Conservation (phyloP, 2,888 invertebrate species). For the Oscheius sp. region DNA sequence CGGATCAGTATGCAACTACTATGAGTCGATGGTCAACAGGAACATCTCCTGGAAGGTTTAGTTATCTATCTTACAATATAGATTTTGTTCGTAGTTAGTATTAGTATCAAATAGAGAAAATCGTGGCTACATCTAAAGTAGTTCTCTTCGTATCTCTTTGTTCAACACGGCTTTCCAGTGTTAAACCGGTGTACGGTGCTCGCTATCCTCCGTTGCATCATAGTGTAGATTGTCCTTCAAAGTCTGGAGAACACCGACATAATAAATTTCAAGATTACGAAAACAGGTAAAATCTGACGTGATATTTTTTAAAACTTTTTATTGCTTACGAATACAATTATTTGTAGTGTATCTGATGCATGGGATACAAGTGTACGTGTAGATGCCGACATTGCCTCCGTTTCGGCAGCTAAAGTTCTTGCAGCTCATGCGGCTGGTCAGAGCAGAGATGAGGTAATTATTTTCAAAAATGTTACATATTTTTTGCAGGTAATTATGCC, state of each 20-base stretch:
- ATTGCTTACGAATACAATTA: background rate
- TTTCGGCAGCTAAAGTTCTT: slow-evolving; percentile 67
- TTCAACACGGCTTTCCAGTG: slow-evolving; percentile 51
- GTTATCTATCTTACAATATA: background rate
- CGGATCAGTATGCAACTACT: slow-evolving; percentile 10
- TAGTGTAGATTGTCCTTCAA: slow-evolving; percentile 40
- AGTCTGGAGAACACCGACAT: slow-evolving; percentile 43
- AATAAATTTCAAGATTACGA: slow-evolving; percentile 70
- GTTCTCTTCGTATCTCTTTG: slow-evolving; percentile 8
- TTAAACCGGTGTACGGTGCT: slow-evolving; percentile 72
- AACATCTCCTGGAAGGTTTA: slow-evolving; percentile 57
- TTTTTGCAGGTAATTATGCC: slow-evolving; percentile 64
- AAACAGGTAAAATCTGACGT: slow-evolving; percentile 59
- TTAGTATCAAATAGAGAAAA: background rate
- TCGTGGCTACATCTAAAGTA: background rate
- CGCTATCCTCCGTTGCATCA: slow-evolving; percentile 69
- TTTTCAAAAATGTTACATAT: background rate
- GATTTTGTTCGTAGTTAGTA: slow-evolving; percentile 6
- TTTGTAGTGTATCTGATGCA: slow-evolving; percentile 71
- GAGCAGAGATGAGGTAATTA: slow-evolving; percentile 47
- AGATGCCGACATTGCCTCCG: slow-evolving; percentile 63
- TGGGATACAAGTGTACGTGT: slow-evolving; percentile 70
- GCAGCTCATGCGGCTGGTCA: slow-evolving; percentile 65
- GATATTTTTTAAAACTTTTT: slow-evolving; percentile 6
- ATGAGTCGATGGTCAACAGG: slow-evolving; percentile 62